phyloP scores from a whole-genome alignment of 1,140 invertebrate genomes.

The Rhagoletis pomonella region DNA sequence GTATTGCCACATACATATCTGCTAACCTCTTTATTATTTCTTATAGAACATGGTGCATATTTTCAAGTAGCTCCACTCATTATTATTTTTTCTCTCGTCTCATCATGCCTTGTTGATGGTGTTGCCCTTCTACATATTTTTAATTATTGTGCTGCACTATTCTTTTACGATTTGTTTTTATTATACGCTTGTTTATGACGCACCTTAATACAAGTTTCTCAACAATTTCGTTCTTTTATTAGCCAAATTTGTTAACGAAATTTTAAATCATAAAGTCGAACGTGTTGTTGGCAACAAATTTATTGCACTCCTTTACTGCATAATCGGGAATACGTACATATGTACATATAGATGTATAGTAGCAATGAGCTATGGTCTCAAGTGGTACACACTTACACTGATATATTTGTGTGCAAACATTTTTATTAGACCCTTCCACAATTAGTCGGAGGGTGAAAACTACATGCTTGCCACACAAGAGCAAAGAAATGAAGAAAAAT shows the following conservation, averaged over 20 bases:
- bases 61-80: no score
- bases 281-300: slow-evolving; percentile 10
- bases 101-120: no score
- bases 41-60: no score
- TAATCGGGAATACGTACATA: neutral
- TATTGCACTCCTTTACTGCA: neutral
- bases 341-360: neutral
- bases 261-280: slow-evolving; percentile 12
- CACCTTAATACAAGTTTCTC: neutral
- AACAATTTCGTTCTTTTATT: no score
- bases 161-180: slow-evolving; percentile 27
- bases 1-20: no score
- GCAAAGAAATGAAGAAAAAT: neutral
- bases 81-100: no score
- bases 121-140: neutral
- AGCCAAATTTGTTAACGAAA: neutral
- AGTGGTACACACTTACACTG: neutral
- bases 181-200: neutral
- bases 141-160: neutral
- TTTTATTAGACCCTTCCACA: slow-evolving; percentile 32
- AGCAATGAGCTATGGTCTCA: neutral
- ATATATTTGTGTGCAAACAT: neutral
- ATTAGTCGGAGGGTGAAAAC: neutral
- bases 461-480: neutral
- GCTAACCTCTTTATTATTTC: no score